Base-by-base conservation (phyloP, 2,797 vertebrate species). In the Smutsia temminckii region DNA sequence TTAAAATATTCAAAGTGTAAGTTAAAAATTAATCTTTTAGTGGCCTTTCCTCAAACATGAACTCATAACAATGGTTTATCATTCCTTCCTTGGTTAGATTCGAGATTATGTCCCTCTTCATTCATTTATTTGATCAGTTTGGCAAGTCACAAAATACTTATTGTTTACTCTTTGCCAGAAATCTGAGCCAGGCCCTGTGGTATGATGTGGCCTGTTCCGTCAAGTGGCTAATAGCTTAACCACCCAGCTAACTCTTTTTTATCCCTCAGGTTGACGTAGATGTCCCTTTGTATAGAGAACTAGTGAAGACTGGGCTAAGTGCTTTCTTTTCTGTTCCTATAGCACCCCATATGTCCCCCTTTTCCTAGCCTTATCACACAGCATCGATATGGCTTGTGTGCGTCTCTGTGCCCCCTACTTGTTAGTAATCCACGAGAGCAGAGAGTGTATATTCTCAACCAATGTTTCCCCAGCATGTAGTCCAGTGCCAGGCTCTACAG, bases 1-100 rank as follows among this genome's bases (percentile, higher is more conserved):
- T 92, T 92, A 86, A 93, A 51, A 93, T 64, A 72, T 87, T 55
- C 77, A 78, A 92, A 83, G 34, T 34, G 69, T 27, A 93, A 93
- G 14, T 87, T 85, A 55, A 89, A 74, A 92, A 71, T 37, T 34
- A n/a, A 77, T 75, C 7, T 77, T 78, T 75, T 85, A 71, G 12
- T 25, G 85, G 32, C 1, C 4, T 68, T 2, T 90, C 34, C 6
- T 90, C 42, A 92, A 53, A n/a, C 13, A 61, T 61, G 77, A 87
- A 72, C 37, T 80, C 34, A 53, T 92, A 46, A 69, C 5, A 16
- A 3, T 18, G 40, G 40, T 3, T 89, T 92, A 74, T 68, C 55
- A 34, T 89, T 75, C 40, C 25, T 77, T 69, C 25, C 21, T 61
- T 89, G 29, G 71, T 69, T 89, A 71, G 25, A 83, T 74, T 91